Evolutionary conservation across 37 sponge, comb jelly and placozoan genomes (phyloP), one percentile per base, ranked within the genome.

Genomic region (Aphrocallistes beatrix): DNA sequence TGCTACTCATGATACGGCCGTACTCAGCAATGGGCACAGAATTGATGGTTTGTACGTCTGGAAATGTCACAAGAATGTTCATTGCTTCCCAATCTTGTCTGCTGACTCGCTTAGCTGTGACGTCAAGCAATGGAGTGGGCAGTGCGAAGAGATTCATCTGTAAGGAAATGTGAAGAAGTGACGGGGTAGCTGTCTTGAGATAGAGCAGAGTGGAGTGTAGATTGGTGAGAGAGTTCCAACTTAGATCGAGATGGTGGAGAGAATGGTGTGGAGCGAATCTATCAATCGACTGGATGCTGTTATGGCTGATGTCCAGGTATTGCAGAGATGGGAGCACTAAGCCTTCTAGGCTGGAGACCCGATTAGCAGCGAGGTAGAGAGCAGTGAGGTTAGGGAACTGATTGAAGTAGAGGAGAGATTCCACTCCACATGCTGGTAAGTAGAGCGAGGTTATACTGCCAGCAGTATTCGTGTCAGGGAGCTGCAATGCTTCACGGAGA

Each of bases 311-410:
- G n/a, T 60, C 75, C 75, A 60, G 34, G 34, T 60, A 60, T 30
- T 60, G 75, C 34, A 60, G 75, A 3, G 10, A 25, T 3, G 17
- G 21, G 3, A 30, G 28, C 6, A 32, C 17, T 19, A 60, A 30
- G 34, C n/a, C 75, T 6, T 19, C 10, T 6, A 60, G 6, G 34
- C 32, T 32, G 21, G 75, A 60, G 3, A 60, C n/a, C 25, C 75
- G 8, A 60, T 60, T 60, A 13, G 75, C 10, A 32, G 75, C 75
- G 10, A 60, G 21, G n/a, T 30, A 60, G 25, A 60, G 75, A 13
- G 75, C 75, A 13, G 75, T 60, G 75, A 60, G 75, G 75, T 60
- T 60, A 13, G 75, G 75, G 75, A 60, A 60, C 75, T 32, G 34
- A 28, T 3, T 60, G 34, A 60, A 13, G 21, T 1, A 60, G 32